These are phyloP conservation scores for Carcina quercana DNA, from an alignment of 2,888 invertebrate genomes.

Conservation along the genomic window DNA sequence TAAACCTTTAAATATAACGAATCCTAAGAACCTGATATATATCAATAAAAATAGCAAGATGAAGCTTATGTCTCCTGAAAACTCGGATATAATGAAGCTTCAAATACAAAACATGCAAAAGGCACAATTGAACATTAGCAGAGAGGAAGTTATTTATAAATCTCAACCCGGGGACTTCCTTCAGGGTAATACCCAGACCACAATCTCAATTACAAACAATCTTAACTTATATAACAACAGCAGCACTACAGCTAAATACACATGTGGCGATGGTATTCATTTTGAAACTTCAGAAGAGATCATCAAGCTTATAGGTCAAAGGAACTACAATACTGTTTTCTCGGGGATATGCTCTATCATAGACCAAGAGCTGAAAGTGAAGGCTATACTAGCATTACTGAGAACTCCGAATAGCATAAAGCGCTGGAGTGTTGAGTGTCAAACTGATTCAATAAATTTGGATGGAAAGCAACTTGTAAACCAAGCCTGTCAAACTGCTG, in stretches of 20 bases:
- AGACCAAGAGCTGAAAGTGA: slow-evolving; percentile 41
- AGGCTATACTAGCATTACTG: slow-evolving; percentile 41
- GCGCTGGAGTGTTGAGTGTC: neutral
- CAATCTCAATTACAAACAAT: slow-evolving; percentile 31
- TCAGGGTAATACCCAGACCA: slow-evolving; percentile 31
- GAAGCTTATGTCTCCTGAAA: slow-evolving; percentile 9
- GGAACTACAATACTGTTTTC: slow-evolving; percentile 44
- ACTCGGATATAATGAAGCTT: neutral
- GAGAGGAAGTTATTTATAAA: slow-evolving; percentile 36
- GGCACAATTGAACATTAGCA: slow-evolving; percentile 12
- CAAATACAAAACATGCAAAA: neutral
- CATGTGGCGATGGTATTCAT: neutral
- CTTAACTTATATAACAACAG: slow-evolving; percentile 21
- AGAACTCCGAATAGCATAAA: slow-evolving; percentile 22
- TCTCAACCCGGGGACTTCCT: slow-evolving; percentile 34
- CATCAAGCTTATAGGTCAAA: slow-evolving; percentile 44
- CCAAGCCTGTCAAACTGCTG: slow-evolving; percentile 32
- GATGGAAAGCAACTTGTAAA: slow-evolving; percentile 3
- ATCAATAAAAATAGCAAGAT: slow-evolving; percentile 11
- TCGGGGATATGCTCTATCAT: slow-evolving; percentile 45
- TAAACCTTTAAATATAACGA: neutral
- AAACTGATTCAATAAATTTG: slow-evolving; percentile 1
- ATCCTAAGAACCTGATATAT: slow-evolving; percentile 5
- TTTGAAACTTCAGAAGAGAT: slow-evolving; percentile 39
- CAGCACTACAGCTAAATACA: slow-evolving; percentile 36